Percentiles rank a stretch among this genome's conserved stretches.
These are phyloP conservation scores for Sparidentex hasta DNA, from an alignment of 2,797 vertebrate species.

Conservation along the genomic window DNA sequence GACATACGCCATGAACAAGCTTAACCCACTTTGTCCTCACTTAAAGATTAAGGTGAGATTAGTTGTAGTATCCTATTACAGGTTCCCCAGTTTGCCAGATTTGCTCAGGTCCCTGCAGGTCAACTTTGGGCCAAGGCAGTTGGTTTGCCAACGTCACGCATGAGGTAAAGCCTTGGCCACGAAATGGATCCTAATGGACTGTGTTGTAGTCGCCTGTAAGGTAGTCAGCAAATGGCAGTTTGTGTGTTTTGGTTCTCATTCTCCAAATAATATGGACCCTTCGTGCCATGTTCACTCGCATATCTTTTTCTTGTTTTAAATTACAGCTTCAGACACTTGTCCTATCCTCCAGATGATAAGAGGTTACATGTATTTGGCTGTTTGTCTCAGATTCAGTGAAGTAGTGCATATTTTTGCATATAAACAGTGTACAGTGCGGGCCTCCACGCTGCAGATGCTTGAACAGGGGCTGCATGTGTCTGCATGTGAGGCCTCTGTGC, in stretches of 20 bases:
- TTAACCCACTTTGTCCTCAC: slow-evolving; percentile 68
- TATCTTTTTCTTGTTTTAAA: neutral
- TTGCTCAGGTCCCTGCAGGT: slow-evolving; percentile 8
- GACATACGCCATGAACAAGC: slow-evolving; percentile 27
- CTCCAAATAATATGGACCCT: neutral
- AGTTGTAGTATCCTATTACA: slow-evolving; percentile 65
- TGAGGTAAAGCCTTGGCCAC: neutral
- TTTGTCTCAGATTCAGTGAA: neutral
- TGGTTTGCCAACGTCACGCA: slow-evolving; percentile 6
- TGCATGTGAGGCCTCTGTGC: slow-evolving; percentile 40
- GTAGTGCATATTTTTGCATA: slow-evolving; percentile 22
- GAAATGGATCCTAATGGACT: slow-evolving; percentile 16
- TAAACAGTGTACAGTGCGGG: slow-evolving; percentile 29
- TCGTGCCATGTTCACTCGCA: neutral
- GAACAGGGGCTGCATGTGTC: slow-evolving; percentile 46
- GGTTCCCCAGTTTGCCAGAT: slow-evolving; percentile 45
- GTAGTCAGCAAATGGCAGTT: neutral
- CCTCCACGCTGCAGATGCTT: slow-evolving; percentile 45
- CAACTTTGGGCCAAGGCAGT: slow-evolving; percentile 32
- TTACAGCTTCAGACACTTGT: neutral
- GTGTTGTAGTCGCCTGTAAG: neutral
- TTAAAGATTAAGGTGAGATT: slow-evolving; percentile 77
- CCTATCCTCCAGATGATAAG: neutral
- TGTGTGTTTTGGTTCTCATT: neutral
- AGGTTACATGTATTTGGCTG: neutral